Base-by-base conservation (phyloP, 2,113 vertebrate species). In the Heteronetta atricapilla region DNA sequence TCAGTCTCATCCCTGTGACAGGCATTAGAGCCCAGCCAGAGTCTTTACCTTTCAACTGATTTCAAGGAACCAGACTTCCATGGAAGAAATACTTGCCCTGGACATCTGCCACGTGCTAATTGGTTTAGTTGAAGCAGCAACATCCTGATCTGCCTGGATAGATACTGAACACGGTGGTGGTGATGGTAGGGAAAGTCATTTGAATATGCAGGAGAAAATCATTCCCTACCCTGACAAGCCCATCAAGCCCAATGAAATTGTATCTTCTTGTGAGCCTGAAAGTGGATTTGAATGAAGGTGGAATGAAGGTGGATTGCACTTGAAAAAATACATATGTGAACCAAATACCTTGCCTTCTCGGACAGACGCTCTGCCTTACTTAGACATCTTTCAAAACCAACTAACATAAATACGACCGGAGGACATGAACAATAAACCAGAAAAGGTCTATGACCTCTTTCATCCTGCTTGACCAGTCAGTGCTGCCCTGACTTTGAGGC, bases 61-160 rank as follows among this genome's bases (percentile, higher is more conserved):
- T 82, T 64, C 58, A 84, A 79, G 58, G 62, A 92, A 73, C 38
- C 74, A 92, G 86, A 58, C 58, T 87, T 92, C 19, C 66, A 73
- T 53, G 81, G 81, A n/a, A 76, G 48, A 84, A 55, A 76, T 11
- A 1, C 58, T 79, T 10, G 11, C 42, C 44, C 74, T 76, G 86
- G 60, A 63, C 66, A 81, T 90, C 83, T 95, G 86, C 77, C 1
- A 5, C 46, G 67, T 83, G 52, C 38, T 81, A 88, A 95, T 70
- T 83, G 63, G 74, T 86, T 84, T 93, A 92, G 60, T 86, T 83
- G 5, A n/a, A 67, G 42, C 73, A 92, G 76, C 66, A 86, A 8
- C 68, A 82, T 95, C 94, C 90, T 90, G 80, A 64, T 94, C 69
- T 88, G 80, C 69, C 64, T 81, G 68, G 28, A 6, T 33, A 19